Conservation (phyloP, 2,888 invertebrate genomes). For the Trichacis sp. region DNA sequence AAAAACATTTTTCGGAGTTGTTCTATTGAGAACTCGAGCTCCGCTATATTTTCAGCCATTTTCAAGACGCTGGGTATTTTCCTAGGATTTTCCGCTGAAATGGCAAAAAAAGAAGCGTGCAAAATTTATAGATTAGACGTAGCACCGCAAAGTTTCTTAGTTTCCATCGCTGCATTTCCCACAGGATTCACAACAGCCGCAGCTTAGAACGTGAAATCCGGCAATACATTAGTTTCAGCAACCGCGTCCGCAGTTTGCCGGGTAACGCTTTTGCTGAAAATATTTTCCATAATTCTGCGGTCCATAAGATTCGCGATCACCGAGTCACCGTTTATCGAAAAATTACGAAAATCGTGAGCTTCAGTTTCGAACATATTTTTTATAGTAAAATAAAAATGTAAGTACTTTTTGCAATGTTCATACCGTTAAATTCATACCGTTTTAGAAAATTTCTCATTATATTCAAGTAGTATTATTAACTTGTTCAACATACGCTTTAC, state of each 20-base stretch:
- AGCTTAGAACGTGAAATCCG: slow-evolving; percentile 44
- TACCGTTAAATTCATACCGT: too few species aligned
- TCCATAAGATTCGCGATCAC: background rate
- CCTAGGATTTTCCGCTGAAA: slow-evolving; percentile 37
- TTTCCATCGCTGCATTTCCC: slow-evolving; percentile 41
- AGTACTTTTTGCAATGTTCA: too few species aligned
- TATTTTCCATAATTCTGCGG: slow-evolving; percentile 6
- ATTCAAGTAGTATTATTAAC: too few species aligned
- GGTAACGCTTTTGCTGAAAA: slow-evolving; percentile 21
- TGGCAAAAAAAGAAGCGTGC: slow-evolving; percentile 27
- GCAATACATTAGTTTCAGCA: slow-evolving; percentile 43
- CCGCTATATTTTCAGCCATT: slow-evolving; percentile 22
- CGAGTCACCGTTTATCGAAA: background rate
- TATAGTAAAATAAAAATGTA: too few species aligned
- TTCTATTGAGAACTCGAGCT: too few species aligned
- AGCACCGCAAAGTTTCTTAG: slow-evolving; percentile 41
- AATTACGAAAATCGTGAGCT: background rate
- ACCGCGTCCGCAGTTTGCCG: slow-evolving; percentile 41
- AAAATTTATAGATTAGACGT: slow-evolving; percentile 44
- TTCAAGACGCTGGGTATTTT: slow-evolving; percentile 30
- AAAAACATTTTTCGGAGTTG: too few species aligned
- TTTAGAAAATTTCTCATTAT: too few species aligned
- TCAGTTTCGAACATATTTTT: too few species aligned
- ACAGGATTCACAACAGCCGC: slow-evolving; percentile 42
- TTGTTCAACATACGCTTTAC: too few species aligned